Conservation (phyloP, 2,888 invertebrate genomes). For the Andricus curvator region DNA sequence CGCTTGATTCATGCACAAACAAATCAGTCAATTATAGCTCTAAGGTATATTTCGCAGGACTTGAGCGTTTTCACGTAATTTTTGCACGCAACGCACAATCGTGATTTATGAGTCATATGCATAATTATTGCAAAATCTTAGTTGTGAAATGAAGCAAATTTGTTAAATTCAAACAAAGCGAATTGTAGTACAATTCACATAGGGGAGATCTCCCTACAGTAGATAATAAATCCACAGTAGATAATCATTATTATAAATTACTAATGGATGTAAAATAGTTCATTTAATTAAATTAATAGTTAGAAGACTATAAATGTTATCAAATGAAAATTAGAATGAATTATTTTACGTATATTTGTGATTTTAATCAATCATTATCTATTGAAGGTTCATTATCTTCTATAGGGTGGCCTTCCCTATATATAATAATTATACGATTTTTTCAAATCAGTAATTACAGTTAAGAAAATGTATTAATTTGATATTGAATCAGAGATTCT, state of each 20-base stretch:
- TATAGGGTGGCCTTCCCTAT: too few species aligned
- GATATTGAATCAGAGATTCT: not conserved
- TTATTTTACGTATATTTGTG: too few species aligned
- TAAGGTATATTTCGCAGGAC: constrained; percentile 10
- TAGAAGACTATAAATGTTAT: too few species aligned
- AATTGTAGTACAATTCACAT: not conserved
- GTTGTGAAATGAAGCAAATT: not conserved
- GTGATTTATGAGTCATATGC: constrained; percentile 1
- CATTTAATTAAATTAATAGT: too few species aligned
- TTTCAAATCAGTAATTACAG: not conserved
- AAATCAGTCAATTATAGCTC: constrained; percentile 18
- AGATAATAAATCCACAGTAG: too few species aligned
- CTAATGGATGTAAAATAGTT: too few species aligned
- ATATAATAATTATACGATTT: not conserved
- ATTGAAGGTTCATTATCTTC: too few species aligned
- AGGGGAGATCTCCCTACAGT: too few species aligned
- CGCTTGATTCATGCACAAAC: not conserved
- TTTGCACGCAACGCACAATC: constrained; percentile 30
- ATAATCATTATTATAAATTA: too few species aligned
- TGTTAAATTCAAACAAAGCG: not conserved
- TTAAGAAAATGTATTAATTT: not conserved
- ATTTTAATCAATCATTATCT: too few species aligned
- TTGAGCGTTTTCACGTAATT: constrained; percentile 13
- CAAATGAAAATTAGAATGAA: too few species aligned
- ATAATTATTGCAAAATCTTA: constrained; percentile 31